Conservation (phyloP, 2,888 invertebrate species). For the Cerceris ruficornis region DNA sequence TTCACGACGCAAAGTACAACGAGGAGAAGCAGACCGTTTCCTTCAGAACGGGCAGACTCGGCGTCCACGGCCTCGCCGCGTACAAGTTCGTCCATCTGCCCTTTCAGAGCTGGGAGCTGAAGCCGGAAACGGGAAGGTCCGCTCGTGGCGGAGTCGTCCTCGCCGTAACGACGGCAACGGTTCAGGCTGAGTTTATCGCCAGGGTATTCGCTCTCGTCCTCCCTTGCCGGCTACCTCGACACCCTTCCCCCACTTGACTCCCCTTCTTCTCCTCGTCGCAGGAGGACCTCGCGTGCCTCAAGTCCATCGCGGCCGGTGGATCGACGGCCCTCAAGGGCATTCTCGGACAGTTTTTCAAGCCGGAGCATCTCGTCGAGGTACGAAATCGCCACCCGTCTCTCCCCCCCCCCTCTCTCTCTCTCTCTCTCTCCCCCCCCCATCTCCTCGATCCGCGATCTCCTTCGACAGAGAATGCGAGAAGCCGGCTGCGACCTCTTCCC, state of each 20-base stretch:
- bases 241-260: not conserved
- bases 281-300: not conserved
- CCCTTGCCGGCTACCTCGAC: not conserved
- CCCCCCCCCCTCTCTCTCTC: not conserved
- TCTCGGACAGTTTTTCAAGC: no score
- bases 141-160: conserved; percentile 80
- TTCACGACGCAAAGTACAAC: conserved; percentile 91
- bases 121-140: conserved; percentile 85
- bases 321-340: no score
- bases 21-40: conserved; percentile 91
- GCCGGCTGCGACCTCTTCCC: conserved; percentile 93
- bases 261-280: not conserved
- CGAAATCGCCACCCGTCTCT: no score
- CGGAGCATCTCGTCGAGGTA: no score
- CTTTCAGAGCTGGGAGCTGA: conserved; percentile 93
- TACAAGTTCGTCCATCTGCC: conserved; percentile 91
- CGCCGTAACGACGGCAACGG: conserved; percentile 83
- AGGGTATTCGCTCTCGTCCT: conserved; percentile 68
- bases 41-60: conserved; percentile 88
- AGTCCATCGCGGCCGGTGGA: no score
- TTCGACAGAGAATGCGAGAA: conserved; percentile 81
- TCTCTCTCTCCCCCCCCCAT: not conserved
- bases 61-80: conserved; percentile 86
- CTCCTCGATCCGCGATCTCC: not conserved
- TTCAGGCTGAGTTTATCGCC: conserved; percentile 84